Evolutionary conservation across 2,888 invertebrate species (phyloP), one percentile per base, ranked within the genome.

Genomic region (Helleia helle): DNA sequence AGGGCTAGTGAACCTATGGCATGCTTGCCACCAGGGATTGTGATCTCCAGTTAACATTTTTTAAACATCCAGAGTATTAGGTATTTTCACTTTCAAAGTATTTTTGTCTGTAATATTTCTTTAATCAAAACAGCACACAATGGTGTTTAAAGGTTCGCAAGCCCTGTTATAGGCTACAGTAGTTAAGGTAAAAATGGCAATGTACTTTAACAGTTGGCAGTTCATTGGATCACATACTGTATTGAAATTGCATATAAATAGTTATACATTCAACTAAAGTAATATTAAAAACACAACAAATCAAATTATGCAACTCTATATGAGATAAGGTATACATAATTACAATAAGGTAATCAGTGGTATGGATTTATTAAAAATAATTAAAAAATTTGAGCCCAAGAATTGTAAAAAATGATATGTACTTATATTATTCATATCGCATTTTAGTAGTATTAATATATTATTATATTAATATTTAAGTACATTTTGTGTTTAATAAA

Each of bases 341-440:
- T n/a, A n/a, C n/a, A n/a, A n/a, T n/a, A n/a, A n/a, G n/a, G n/a
- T n/a, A n/a, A n/a, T n/a, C n/a, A n/a, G n/a, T n/a, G n/a, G n/a
- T n/a, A n/a, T n/a, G n/a, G n/a, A n/a, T n/a, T n/a, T n/a, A n/a
- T n/a, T n/a, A 6, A 6, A 11, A 11, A 27, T 1, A 6, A 17
- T 7, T 11, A 30, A 30, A 15, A 17, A 31, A 17, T 11, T 31
- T 31, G 31, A 31, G 31, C 31, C 31, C 11, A 11, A 17, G n/a
- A 31, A 7, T 11, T 31, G 31, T 31, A 31, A 17, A 29, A n/a
- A 31, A 31, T 31, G 31, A 31, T 31, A 31, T 31, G 31, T 31
- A 31, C 30, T n/a, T 17, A 30, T 17, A 31, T 14, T 29, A 29
- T 14, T 29, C 12, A 29, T 29, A 29, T 29, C 14, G 29, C 14